These are phyloP conservation scores for Bradypodion ventrale DNA, from an alignment of 2,797 vertebrate species.

Conservation along the genomic window DNA sequence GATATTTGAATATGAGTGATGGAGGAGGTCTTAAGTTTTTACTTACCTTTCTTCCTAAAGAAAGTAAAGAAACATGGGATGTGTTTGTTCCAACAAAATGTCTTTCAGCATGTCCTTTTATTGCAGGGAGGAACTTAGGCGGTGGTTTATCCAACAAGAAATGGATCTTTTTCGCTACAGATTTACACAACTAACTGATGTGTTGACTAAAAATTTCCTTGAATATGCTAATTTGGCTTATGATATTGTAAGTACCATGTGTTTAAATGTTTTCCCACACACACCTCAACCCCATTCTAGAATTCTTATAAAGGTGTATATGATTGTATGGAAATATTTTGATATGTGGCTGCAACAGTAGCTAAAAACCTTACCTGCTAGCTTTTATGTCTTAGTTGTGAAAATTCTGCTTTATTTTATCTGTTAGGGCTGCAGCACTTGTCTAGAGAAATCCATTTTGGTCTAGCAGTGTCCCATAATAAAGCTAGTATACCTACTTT, in stretches of 20 bases:
- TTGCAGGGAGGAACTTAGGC: constrained; percentile 91
- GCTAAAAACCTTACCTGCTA: background rate
- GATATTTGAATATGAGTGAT: background rate
- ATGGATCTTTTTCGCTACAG: constrained; percentile 92
- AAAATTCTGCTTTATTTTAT: background rate
- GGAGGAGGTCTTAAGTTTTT: background rate
- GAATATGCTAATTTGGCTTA: constrained; percentile 86
- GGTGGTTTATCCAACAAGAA: constrained; percentile 99
- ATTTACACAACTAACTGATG: constrained; percentile 74
- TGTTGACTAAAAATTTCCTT: constrained; percentile 84
- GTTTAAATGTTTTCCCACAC: constrained; percentile 21
- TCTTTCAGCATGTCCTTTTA: background rate
- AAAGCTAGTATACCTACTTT: background rate
- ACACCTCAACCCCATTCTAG: background rate
- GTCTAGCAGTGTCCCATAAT: background rate
- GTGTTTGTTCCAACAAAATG: background rate
- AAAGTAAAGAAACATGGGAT: background rate
- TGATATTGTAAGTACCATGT: constrained; percentile 82
- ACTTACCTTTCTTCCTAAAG: background rate
- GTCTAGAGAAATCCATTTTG: background rate
- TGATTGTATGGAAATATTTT: background rate
- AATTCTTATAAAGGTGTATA: background rate
- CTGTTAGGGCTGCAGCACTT: background rate
- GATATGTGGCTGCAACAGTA: background rate
- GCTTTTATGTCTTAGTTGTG: background rate